These are phyloP conservation scores for Corythaeola cristata DNA, from an alignment of 2,113 vertebrate genomes.

Conservation along the genomic window DNA sequence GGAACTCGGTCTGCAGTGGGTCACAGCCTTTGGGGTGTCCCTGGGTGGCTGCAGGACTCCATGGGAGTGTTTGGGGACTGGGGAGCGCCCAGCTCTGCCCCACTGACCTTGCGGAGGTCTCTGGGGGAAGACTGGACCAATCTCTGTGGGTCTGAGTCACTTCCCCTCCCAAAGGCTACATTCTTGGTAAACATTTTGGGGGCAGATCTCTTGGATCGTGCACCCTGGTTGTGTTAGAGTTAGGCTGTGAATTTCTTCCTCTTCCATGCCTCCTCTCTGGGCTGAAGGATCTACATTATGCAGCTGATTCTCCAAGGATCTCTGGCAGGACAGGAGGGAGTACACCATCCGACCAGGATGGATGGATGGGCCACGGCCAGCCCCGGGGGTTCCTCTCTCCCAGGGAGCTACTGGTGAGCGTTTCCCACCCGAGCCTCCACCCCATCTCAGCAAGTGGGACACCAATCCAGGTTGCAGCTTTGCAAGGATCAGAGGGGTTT, in stretches of 20 bases:
- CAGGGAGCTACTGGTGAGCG: not conserved
- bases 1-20: not conserved
- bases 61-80: not conserved
- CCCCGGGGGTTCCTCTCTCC: not conserved
- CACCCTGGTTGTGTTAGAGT: not conserved
- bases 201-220: not conserved
- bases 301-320: not conserved
- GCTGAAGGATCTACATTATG: not conserved
- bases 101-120: not conserved
- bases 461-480: not conserved
- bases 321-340: not conserved
- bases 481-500: not conserved
- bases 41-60: fast-evolving
- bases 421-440: not conserved
- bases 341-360: not conserved
- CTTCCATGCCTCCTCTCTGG: not conserved
- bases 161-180: not conserved
- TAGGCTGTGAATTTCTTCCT: not conserved
- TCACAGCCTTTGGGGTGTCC: not conserved
- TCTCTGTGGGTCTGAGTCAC: not conserved
- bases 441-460: not conserved
- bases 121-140: not conserved
- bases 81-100: not conserved
- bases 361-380: not conserved
- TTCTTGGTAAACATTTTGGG: not conserved